Conservation (phyloP, 1,140 invertebrate species). For the Frieseomelitta varia region DNA sequence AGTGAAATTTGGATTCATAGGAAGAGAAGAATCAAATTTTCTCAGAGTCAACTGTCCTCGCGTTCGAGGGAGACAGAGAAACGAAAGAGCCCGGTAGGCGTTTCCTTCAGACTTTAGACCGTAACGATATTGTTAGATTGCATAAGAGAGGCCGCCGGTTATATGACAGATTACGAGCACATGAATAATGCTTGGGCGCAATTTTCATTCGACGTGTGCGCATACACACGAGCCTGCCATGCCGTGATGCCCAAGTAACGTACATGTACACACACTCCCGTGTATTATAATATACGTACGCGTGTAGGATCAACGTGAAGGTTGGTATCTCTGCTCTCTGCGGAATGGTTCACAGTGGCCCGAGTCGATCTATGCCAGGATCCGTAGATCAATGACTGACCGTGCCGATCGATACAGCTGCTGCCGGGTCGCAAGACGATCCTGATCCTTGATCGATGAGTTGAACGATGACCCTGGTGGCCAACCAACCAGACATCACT, state of each 20-base stretch:
- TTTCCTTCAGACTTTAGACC: constrained; percentile 64
- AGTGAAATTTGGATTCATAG: too few species aligned
- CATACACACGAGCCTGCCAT: constrained; percentile 9
- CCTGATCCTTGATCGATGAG: constrained; percentile 77
- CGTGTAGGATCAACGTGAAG: background rate
- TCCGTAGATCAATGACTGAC: constrained; percentile 79
- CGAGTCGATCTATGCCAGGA: constrained; percentile 70
- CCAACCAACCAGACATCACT: constrained; percentile 56
- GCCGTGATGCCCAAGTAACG: background rate
- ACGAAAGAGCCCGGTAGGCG: constrained; percentile 45
- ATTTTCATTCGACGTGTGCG: constrained; percentile 55
- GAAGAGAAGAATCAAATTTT: background rate
- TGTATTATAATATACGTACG: too few species aligned
- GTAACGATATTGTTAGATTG: constrained; percentile 72
- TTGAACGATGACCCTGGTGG: constrained; percentile 73
- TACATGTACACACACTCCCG: background rate
- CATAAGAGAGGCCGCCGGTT: constrained; percentile 63
- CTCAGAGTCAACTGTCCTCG: constrained; percentile 60
- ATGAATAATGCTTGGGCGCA: constrained; percentile 64
- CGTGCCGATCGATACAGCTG: constrained; percentile 73
- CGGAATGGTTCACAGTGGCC: constrained; percentile 44
- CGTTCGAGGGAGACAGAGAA: background rate
- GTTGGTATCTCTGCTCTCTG: background rate
- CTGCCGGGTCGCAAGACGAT: constrained; percentile 74
- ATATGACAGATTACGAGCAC: constrained; percentile 72